phyloP scores from a whole-genome alignment of 1,140 invertebrate genomes.

The Drosophila athabasca region DNA sequence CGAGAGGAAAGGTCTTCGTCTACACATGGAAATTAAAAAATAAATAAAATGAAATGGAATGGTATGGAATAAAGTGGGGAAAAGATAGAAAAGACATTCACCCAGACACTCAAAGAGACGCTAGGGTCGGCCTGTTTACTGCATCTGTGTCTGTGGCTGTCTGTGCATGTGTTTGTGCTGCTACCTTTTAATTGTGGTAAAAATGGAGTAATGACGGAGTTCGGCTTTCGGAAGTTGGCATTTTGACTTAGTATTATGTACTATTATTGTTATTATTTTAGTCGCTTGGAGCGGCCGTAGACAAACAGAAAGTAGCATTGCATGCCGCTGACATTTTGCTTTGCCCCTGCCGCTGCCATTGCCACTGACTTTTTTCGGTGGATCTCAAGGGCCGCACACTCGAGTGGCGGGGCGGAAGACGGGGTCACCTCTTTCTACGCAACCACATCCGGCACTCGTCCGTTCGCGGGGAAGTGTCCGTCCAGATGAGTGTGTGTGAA shows the following conservation, averaged over 20 bases:
- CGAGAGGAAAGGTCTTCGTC: slow-evolving; percentile 40
- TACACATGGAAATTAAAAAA: slow-evolving; percentile 58
- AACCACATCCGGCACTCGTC: slow-evolving; percentile 70
- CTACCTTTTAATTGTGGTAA: slow-evolving; percentile 66
- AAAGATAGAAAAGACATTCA: slow-evolving; percentile 61
- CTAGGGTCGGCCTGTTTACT: too few relatives aligned
- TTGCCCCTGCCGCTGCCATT: neutral
- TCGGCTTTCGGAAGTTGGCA: slow-evolving; percentile 68
- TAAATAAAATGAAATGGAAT: slow-evolving; percentile 66
- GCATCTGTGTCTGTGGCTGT: too few relatives aligned
- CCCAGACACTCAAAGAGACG: slow-evolving; percentile 18
- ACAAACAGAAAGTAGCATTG: slow-evolving; percentile 68
- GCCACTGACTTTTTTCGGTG: slow-evolving; percentile 2
- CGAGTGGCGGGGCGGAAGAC: neutral
- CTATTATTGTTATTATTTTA: slow-evolving; percentile 76
- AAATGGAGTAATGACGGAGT: slow-evolving; percentile 65
- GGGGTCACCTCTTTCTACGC: slow-evolving; percentile 57
- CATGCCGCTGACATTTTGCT: slow-evolving; percentile 37
- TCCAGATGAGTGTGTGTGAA: slow-evolving; percentile 39
- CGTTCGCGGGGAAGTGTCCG: slow-evolving; percentile 32
- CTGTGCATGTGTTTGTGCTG: too few relatives aligned
- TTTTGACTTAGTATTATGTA: slow-evolving; percentile 72
- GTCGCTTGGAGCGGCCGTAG: slow-evolving; percentile 41
- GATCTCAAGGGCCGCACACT: slow-evolving; percentile 11
- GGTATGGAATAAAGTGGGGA: slow-evolving; percentile 54